phyloP scores from a whole-genome alignment of 2,113 vertebrate species.

The Sturnus vulgaris region DNA sequence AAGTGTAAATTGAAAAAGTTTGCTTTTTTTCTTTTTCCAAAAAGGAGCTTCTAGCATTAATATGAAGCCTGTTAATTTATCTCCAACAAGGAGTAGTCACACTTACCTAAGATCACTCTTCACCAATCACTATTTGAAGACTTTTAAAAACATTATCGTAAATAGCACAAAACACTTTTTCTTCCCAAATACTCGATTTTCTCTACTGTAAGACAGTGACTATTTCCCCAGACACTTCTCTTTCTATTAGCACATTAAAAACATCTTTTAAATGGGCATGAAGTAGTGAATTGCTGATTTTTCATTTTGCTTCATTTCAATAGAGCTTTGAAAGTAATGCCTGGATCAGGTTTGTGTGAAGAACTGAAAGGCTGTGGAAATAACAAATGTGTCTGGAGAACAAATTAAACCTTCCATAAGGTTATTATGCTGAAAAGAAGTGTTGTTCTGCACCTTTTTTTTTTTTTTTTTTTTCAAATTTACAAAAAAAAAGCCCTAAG shows the following conservation, averaged over 20 bases:
- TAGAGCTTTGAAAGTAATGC: not conserved
- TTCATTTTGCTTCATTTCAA: slow-evolving; percentile 17
- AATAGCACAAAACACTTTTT: not conserved
- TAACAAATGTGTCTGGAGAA: slow-evolving; percentile 33
- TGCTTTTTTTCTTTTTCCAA: not conserved
- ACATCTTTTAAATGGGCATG: not conserved
- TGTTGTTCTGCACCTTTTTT: not conserved
- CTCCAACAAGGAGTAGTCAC: not conserved
- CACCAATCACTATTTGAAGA: not conserved
- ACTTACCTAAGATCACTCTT: not conserved
- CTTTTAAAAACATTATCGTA: not conserved
- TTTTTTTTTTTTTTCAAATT: not conserved
- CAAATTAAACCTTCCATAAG: slow-evolving; percentile 46
- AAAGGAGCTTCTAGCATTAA: not conserved
- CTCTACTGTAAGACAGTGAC: not conserved
- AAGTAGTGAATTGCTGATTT: slow-evolving; percentile 1
- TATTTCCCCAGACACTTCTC: not conserved
- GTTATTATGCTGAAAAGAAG: slow-evolving; percentile 23
- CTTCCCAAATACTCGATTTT: not conserved
- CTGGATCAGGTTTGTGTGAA: not conserved
- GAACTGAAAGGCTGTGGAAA: not conserved
- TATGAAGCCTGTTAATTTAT: not conserved
- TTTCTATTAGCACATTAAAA: not conserved
- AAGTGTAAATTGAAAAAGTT: not conserved
- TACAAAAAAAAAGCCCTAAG: not conserved